A percentile compares a stretch with the other conserved stretches of the same genome.
Evolutionary conservation across 2,888 invertebrate species (phyloP).

Genomic region (Onthophagus sagittarius): DNA sequence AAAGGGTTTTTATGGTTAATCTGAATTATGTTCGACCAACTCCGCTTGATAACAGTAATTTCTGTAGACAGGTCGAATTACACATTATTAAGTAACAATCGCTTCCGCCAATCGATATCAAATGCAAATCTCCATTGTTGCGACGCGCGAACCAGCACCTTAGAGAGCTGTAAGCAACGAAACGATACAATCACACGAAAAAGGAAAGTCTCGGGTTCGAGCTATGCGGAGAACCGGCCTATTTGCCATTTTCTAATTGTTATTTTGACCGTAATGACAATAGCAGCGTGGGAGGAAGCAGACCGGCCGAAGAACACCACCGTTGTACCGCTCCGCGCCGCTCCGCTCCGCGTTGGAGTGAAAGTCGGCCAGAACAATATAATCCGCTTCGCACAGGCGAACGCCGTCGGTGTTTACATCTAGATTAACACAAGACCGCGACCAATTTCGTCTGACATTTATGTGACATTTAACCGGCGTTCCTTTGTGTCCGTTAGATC

Average conservation of each 20-base stretch:
- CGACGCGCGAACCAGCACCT: neutral
- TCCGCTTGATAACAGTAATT: neutral
- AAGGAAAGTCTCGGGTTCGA: conserved; percentile 8
- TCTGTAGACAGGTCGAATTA: neutral
- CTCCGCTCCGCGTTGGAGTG: conserved; percentile 3
- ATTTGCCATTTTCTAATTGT: conserved; percentile 25
- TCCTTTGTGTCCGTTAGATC: conserved; percentile 7
- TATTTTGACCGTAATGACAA: conserved; percentile 18
- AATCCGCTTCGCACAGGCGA: neutral
- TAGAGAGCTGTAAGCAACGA: neutral
- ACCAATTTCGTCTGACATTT: conserved; percentile 18
- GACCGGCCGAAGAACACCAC: neutral
- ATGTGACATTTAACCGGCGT: conserved; percentile 14
- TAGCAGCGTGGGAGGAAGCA: conserved; percentile 15
- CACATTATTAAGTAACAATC: neutral
- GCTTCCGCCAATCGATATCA: neutral
- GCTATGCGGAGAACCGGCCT: neutral
- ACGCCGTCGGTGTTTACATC: neutral
- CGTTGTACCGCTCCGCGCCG: neutral
- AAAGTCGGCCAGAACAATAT: conserved; percentile 19
- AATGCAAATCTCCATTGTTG: neutral
- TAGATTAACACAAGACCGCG: conserved; percentile 15
- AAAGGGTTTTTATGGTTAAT: no score
- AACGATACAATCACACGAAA: conserved; percentile 1
- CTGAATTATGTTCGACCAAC: neutral